These are phyloP conservation scores for Lagopus leucura DNA, from an alignment of 2,113 vertebrate species.

Conservation along the genomic window DNA sequence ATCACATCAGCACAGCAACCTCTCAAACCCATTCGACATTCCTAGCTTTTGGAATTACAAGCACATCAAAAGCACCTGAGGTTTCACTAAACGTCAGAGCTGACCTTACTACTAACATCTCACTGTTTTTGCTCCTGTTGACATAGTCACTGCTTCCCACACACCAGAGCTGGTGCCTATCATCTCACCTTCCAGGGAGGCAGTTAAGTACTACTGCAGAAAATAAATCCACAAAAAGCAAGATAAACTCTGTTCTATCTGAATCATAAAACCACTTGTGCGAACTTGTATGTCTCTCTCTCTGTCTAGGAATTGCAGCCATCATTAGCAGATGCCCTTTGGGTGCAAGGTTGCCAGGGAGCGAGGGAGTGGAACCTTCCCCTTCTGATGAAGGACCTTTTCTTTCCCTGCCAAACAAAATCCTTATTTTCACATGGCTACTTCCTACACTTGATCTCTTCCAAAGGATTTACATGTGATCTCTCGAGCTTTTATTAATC, in stretches of 20 bases:
- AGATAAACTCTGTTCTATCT: not conserved
- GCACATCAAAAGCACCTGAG: not conserved
- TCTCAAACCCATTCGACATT: not conserved
- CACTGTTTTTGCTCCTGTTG: not conserved
- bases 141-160: not conserved
- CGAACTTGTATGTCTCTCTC: rapidly evolving
- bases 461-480: not conserved
- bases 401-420: not conserved
- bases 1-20: not conserved
- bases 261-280: not conserved
- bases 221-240: not conserved
- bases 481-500: not conserved
- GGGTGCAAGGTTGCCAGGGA: not conserved
- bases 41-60: not conserved
- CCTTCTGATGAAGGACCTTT: not conserved
- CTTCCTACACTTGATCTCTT: not conserved
- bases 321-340: not conserved
- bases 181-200: not conserved
- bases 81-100: not conserved
- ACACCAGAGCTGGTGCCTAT: not conserved
- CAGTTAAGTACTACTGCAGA: not conserved
- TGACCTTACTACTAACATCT: not conserved
- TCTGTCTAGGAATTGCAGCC: not conserved
- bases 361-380: not conserved
- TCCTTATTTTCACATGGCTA: not conserved